phyloP scores from a whole-genome alignment of 2,888 invertebrate species.

The Epistrophe eligans region DNA sequence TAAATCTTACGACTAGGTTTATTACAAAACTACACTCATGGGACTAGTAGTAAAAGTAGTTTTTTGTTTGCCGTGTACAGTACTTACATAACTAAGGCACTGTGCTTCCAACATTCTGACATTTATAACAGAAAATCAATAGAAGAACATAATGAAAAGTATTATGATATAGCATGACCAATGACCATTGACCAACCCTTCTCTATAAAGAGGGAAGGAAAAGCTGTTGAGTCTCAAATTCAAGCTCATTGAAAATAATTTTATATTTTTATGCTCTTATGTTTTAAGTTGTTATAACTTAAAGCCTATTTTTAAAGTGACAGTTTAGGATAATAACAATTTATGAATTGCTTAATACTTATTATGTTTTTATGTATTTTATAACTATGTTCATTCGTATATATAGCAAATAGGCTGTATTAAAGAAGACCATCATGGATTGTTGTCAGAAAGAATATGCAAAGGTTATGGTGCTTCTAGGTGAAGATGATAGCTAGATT shows the following conservation, averaged over 20 bases:
- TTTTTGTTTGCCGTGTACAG: neutral
- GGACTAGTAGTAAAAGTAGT: neutral
- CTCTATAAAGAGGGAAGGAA: rapidly evolving
- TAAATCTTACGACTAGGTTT: no score
- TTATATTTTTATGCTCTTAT: neutral
- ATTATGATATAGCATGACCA: neutral
- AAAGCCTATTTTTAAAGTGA: neutral
- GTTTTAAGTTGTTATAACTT: neutral
- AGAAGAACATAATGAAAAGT: neutral
- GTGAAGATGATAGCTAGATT: no score
- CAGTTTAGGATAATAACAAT: neutral
- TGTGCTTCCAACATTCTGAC: neutral
- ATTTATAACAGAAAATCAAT: constrained; percentile 15
- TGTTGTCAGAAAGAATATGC: no score
- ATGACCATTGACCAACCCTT: neutral
- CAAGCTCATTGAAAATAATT: neutral
- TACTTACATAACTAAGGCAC: neutral
- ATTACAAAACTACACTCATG: no score
- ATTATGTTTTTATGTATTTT: neutral
- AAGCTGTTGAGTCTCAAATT: neutral
- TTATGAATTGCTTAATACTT: neutral
- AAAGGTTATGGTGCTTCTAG: no score
- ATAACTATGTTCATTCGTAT: no score
- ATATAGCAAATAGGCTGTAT: no score
- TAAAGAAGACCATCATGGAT: no score